Evolutionary conservation across 2,797 vertebrate genomes (phyloP).

Genomic region (Taenioides sp.): DNA sequence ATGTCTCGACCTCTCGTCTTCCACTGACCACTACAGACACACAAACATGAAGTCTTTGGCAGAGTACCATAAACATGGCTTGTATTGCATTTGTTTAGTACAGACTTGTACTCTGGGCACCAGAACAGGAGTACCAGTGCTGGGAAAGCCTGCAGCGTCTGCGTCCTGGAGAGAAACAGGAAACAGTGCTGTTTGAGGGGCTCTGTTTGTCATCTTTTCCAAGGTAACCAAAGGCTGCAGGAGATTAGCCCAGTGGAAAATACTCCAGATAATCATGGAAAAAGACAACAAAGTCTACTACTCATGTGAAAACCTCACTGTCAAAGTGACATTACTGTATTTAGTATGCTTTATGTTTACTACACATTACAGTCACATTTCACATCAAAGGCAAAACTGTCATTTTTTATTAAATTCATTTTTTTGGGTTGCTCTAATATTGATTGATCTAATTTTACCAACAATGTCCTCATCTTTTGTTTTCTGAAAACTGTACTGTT

Average conservation of each 20-base stretch:
- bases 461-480: no score
- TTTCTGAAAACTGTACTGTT: conserved; percentile 44
- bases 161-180: conserved; percentile 66
- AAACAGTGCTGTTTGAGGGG: conserved; percentile 65
- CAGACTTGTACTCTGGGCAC: background rate
- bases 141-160: conserved; percentile 65
- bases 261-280: conserved; percentile 71
- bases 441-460: conserved; percentile 4
- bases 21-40: conserved; percentile 21
- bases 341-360: conserved; percentile 17
- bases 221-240: conserved; percentile 67
- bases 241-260: conserved; percentile 75
- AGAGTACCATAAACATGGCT: conserved; percentile 7
- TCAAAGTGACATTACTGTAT: conserved; percentile 47
- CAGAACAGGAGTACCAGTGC: conserved; percentile 43
- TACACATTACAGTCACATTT: background rate
- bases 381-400: background rate
- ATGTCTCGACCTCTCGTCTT: conserved; percentile 3
- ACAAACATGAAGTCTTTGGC: background rate
- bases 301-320: conserved; percentile 62
- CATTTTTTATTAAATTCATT: background rate
- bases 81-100: background rate
- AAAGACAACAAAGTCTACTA: conserved; percentile 59
- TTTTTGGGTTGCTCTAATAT: conserved; percentile 22
- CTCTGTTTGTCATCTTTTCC: conserved; percentile 77